Evolutionary conservation across 2,113 vertebrate genomes (phyloP).

Genomic region (Poecile atricapillus): DNA sequence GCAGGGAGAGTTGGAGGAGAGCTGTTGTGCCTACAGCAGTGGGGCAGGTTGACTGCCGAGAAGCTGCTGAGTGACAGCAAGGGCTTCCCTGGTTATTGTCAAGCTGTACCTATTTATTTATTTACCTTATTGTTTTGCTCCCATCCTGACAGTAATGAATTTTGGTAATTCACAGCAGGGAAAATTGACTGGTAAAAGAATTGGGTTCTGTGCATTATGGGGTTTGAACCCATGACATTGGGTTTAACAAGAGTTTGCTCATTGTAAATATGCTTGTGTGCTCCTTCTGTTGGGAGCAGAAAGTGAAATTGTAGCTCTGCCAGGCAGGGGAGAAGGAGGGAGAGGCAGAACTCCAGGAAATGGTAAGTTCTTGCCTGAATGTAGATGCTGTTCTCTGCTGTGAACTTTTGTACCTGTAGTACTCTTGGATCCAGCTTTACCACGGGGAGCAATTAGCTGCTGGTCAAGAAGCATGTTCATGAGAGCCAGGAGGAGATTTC

Average conservation of each 20-base stretch:
- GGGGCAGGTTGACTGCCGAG: background rate
- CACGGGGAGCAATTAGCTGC: background rate
- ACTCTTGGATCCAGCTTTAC: background rate
- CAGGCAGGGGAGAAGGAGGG: background rate
- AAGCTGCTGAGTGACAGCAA: background rate
- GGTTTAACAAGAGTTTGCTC: background rate
- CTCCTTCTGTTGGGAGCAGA: background rate
- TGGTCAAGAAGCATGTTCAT: background rate
- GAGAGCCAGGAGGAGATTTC: background rate
- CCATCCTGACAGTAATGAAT: background rate
- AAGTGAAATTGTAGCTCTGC: background rate
- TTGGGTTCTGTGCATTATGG: background rate
- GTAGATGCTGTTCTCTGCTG: background rate
- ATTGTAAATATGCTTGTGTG: background rate
- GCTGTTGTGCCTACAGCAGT: background rate
- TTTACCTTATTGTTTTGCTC: background rate
- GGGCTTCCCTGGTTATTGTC: background rate
- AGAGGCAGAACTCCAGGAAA: background rate
- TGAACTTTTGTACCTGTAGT: conserved; percentile 37
- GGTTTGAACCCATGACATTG: background rate
- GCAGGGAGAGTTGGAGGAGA: background rate
- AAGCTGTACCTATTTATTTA: background rate
- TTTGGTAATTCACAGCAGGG: background rate
- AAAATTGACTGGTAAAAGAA: background rate
- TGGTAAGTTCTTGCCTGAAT: background rate